Evolutionary conservation across 2,797 vertebrate genomes (phyloP).

Genomic region (Darevskia mixta): DNA sequence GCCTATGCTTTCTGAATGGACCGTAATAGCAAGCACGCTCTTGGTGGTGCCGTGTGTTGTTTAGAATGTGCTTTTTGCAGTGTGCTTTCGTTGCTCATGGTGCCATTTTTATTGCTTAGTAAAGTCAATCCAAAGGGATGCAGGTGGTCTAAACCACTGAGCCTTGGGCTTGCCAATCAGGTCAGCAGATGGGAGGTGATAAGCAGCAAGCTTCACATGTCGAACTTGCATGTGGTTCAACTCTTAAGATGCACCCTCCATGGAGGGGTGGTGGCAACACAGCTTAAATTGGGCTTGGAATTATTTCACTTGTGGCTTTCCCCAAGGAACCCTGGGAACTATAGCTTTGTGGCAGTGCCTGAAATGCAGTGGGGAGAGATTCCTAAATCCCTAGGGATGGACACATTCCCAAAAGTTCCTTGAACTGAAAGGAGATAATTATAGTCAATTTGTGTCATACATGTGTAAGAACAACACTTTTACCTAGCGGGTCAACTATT

Average conservation of each 20-base stretch:
- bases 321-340: not conserved
- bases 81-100: too few relatives aligned
- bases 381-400: not conserved
- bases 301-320: not conserved
- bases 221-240: too few relatives aligned
- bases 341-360: not conserved
- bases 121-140: too few relatives aligned
- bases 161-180: too few relatives aligned
- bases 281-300: not conserved
- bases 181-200: too few relatives aligned
- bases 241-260: too few relatives aligned
- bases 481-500: not conserved
- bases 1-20: not conserved
- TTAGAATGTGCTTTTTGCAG: too few relatives aligned
- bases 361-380: not conserved
- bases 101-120: too few relatives aligned
- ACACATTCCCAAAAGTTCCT: not conserved
- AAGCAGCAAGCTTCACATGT: too few relatives aligned
- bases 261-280: not conserved
- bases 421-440: not conserved
- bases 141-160: too few relatives aligned
- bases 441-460: too few relatives aligned
- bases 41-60: not conserved
- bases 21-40: not conserved
- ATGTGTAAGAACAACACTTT: too few relatives aligned